Percentiles rank a stretch among this genome's conserved stretches.
These are phyloP conservation scores for Odocoileus hemionus DNA, from an alignment of 2,113 vertebrate genomes.

Conservation along the genomic window DNA sequence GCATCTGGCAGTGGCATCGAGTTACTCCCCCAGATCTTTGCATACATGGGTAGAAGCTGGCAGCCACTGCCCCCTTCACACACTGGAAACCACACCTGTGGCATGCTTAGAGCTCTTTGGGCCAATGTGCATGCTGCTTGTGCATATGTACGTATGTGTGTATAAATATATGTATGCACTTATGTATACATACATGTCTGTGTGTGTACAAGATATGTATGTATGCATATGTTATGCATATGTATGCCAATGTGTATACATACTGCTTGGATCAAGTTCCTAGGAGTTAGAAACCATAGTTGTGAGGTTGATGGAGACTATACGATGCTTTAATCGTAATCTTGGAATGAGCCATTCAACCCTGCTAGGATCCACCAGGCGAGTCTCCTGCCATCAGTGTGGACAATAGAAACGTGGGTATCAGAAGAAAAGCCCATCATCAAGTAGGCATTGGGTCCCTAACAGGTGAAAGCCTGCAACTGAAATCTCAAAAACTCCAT, in stretches of 20 bases:
- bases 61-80: background rate
- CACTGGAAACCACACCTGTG: background rate
- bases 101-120: background rate
- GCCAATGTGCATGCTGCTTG: background rate
- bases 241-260: background rate
- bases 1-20: background rate
- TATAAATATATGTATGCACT: background rate
- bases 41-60: background rate
- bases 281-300: background rate
- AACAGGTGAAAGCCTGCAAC: background rate
- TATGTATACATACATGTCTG: background rate
- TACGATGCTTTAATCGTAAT: background rate
- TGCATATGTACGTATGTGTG: fast-evolving
- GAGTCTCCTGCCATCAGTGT: background rate
- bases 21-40: background rate
- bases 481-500: background rate
- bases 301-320: background rate
- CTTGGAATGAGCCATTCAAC: background rate
- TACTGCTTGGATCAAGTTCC: background rate
- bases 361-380: background rate
- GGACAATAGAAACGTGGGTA: background rate
- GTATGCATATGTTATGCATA: background rate
- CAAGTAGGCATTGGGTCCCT: background rate
- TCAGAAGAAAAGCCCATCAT: background rate
- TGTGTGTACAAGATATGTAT: background rate